Evolutionary conservation across 2,888 invertebrate genomes (phyloP).

Genomic region (Anthrax anthrax): DNA sequence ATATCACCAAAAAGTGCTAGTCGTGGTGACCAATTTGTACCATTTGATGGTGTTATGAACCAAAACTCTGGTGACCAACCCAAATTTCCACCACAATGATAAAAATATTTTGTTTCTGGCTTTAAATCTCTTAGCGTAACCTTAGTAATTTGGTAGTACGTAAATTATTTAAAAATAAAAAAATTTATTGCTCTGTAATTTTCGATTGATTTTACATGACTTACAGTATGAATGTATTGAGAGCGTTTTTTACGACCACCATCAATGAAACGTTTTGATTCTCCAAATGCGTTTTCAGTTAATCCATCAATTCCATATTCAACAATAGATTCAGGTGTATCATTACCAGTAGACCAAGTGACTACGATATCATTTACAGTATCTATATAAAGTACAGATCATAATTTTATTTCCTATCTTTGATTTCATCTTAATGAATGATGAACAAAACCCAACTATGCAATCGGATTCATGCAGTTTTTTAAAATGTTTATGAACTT

Average conservation of each 20-base stretch:
- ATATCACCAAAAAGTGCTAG: slow-evolving; percentile 87
- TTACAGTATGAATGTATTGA: slow-evolving; percentile 68
- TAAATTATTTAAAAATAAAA: neutral
- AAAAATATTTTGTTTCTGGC: slow-evolving; percentile 53
- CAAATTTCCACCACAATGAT: slow-evolving; percentile 61
- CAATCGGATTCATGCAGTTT: too few relatives aligned
- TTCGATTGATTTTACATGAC: neutral
- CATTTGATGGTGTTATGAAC: slow-evolving; percentile 56
- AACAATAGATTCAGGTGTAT: slow-evolving; percentile 51
- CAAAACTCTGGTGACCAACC: slow-evolving; percentile 74
- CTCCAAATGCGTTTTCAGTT: slow-evolving; percentile 41
- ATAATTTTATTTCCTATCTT: too few relatives aligned
- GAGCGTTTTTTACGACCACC: slow-evolving; percentile 48
- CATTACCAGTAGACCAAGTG: slow-evolving; percentile 68
- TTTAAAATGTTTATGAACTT: too few relatives aligned
- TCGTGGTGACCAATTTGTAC: slow-evolving; percentile 58
- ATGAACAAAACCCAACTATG: too few relatives aligned
- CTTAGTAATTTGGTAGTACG: slow-evolving; percentile 12
- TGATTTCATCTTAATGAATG: too few relatives aligned
- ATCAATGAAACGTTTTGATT: slow-evolving; percentile 51
- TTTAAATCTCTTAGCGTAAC: slow-evolving; percentile 41
- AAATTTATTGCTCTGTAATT: neutral
- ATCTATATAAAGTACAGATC: too few relatives aligned
- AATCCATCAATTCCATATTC: slow-evolving; percentile 55
- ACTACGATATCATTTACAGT: slow-evolving; percentile 41